These are phyloP conservation scores for Chloropsis cyanopogon DNA, from an alignment of 2,113 vertebrate genomes.

Conservation along the genomic window DNA sequence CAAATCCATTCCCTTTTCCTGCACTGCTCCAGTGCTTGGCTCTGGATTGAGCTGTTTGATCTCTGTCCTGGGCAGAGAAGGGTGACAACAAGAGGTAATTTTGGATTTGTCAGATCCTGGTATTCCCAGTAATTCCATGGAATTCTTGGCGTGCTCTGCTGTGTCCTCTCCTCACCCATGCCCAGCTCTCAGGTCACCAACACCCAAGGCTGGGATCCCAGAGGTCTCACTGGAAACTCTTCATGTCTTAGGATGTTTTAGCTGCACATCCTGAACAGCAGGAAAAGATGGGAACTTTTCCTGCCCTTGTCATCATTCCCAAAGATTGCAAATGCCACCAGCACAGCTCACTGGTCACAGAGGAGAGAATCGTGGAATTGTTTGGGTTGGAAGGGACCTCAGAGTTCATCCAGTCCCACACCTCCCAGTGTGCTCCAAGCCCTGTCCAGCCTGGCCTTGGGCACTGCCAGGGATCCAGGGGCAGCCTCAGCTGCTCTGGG, in stretches of 20 bases:
- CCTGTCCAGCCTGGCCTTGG: background rate
- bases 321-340: background rate
- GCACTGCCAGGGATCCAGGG: background rate
- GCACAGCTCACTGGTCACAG: background rate
- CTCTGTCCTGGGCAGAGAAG: background rate
- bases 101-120: background rate
- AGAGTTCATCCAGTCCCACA: background rate
- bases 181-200: background rate
- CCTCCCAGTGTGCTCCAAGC: background rate
- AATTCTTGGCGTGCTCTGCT: too few relatives aligned
- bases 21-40: background rate
- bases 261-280: background rate
- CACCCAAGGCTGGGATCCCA: background rate
- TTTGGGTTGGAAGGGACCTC: background rate
- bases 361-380: background rate
- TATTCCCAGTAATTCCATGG: background rate
- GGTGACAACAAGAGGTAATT: rapidly evolving
- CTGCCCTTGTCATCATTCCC: background rate
- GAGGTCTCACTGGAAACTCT: background rate
- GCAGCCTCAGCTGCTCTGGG: background rate
- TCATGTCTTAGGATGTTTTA: background rate
- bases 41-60: background rate
- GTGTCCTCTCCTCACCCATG: background rate
- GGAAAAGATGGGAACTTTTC: background rate
- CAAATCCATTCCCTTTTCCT: background rate